Evolutionary conservation across 2,888 invertebrate genomes (phyloP), one percentile per base, ranked within the genome.

Genomic region (Cordilura impudica): DNA sequence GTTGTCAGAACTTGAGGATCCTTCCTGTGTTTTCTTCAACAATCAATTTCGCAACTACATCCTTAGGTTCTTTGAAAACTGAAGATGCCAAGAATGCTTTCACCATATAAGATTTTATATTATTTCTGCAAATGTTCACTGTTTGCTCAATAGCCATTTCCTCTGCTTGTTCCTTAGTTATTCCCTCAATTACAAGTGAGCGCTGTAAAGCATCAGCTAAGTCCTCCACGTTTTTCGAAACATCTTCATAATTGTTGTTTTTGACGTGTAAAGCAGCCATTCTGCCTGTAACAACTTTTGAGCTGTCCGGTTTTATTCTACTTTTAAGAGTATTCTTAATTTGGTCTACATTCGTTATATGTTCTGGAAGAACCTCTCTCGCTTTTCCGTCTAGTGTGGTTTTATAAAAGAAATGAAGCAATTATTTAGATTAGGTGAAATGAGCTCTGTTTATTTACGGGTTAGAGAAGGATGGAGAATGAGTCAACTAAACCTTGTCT

Each of bases 11-110:
- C 14, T 5, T 56, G 35, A 56, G 2, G 19, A 2, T 39, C n/a
- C 5, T 21, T 18, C 21, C 2, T 12, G 18, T 5, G 56, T 19
- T 7, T 56, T n/a, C n/a, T n/a, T n/a, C n/a, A n/a, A n/a, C n/a
- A n/a, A n/a, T n/a, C n/a, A n/a, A n/a, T n/a, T n/a, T n/a, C n/a
- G n/a, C n/a, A n/a, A n/a, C n/a, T n/a, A n/a, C n/a, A n/a, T n/a
- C n/a, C n/a, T n/a, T n/a, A n/a, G n/a, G n/a, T n/a, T n/a, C n/a
- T n/a, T n/a, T n/a, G n/a, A n/a, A n/a, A n/a, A n/a, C n/a, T n/a
- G 56, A 19, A 19, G 56, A 56, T 6, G 56, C 56, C n/a, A 56
- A 35, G n/a, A 39, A n/a, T n/a, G 35, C 39, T n/a, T 39, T 56
- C 7, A 39, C 39, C 7, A 56, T 35, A 18, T 19, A 31, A 3